These are phyloP conservation scores for Paramormyrops kingsleyae DNA, from an alignment of 2,113 vertebrate genomes.

Conservation along the genomic window DNA sequence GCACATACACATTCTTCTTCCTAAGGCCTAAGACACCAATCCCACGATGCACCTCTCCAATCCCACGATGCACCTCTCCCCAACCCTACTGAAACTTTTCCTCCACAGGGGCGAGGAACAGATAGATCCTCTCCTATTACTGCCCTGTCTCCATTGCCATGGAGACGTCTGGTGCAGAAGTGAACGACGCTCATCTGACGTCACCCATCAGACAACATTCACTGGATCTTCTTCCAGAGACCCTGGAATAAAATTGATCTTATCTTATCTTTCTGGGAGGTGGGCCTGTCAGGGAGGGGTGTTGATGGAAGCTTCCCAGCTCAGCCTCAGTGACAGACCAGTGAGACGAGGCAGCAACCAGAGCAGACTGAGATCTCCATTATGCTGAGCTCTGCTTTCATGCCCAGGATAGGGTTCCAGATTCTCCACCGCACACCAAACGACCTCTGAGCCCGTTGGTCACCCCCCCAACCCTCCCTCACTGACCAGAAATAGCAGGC, in stretches of 20 bases:
- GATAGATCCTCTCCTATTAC: slow-evolving; percentile 18
- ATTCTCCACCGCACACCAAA: not conserved
- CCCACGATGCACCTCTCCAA: not conserved
- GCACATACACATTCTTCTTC: not conserved
- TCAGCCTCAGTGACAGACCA: too few relatives aligned
- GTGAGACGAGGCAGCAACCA: slow-evolving; percentile 23
- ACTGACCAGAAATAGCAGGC: slow-evolving; percentile 24
- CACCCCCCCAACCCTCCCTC: not conserved
- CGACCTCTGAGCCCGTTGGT: slow-evolving; percentile 11
- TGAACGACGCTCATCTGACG: not conserved
- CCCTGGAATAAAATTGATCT: not conserved
- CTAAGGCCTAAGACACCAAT: not conserved
- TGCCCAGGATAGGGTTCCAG: not conserved
- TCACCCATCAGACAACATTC: not conserved
- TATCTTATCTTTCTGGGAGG: not conserved
- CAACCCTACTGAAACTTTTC: not conserved
- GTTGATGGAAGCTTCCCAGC: not conserved
- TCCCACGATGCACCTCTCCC: not conserved
- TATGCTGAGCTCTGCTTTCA: slow-evolving; percentile 27
- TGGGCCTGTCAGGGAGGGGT: not conserved
- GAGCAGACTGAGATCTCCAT: slow-evolving; percentile 32
- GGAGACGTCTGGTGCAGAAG: slow-evolving; percentile 13
- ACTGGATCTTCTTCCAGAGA: not conserved
- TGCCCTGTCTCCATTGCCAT: slow-evolving; percentile 48
- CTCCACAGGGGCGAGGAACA: not conserved